Evolutionary conservation across 2,113 vertebrate genomes (phyloP).

Genomic region (Bubo bubo): DNA sequence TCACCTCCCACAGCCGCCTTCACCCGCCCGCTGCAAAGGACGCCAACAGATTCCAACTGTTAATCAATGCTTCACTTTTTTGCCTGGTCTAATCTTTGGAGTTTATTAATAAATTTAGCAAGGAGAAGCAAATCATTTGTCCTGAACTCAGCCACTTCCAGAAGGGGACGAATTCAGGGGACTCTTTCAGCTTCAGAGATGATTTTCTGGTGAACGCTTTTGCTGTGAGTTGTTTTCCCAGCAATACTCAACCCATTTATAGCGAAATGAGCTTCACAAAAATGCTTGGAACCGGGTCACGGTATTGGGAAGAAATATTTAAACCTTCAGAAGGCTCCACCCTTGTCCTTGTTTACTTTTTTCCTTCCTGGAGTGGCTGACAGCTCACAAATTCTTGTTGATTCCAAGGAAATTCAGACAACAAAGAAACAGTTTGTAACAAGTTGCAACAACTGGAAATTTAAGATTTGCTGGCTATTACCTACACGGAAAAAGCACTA

Average conservation of each 20-base stretch:
- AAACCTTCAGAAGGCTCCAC: slow-evolving; percentile 31
- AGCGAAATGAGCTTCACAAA: slow-evolving; percentile 28
- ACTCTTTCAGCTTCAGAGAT: not conserved
- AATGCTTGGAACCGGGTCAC: not conserved
- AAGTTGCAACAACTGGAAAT: not conserved
- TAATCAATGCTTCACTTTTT: not conserved
- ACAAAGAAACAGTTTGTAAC: not conserved
- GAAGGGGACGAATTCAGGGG: not conserved
- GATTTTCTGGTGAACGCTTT: not conserved
- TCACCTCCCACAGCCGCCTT: not conserved
- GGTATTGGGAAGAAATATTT: slow-evolving; percentile 17
- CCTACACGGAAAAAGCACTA: not conserved
- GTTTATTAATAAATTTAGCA: not conserved
- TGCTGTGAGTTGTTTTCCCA: not conserved
- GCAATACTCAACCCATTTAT: slow-evolving; percentile 5
- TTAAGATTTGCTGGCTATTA: not conserved
- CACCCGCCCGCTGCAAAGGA: rapidly evolving
- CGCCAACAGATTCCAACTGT: not conserved
- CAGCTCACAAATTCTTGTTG: slow-evolving; percentile 39
- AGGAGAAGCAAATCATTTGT: not conserved
- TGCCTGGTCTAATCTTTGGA: not conserved
- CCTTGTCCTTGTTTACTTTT: slow-evolving; percentile 52
- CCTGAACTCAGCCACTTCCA: not conserved
- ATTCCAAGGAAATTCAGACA: not conserved
- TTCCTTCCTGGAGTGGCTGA: slow-evolving; percentile 25